phyloP scores from a whole-genome alignment of 2,113 vertebrate genomes.

The Isichthys henryi region DNA sequence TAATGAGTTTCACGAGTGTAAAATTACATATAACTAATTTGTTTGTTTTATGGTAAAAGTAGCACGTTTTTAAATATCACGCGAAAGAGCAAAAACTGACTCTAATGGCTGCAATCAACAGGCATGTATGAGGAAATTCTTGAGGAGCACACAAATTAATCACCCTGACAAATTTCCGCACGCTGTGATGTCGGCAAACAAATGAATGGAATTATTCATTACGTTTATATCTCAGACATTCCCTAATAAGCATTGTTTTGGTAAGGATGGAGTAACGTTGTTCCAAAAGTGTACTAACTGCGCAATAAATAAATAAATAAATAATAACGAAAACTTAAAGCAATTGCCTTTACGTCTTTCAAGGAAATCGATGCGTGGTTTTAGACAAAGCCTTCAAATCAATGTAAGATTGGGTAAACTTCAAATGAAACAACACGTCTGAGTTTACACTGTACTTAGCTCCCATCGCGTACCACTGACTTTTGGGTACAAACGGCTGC shows the following conservation, averaged over 20 bases:
- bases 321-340: not conserved
- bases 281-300: slow-evolving; percentile 15
- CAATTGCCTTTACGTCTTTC: not conserved
- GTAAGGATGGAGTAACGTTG: slow-evolving; percentile 58
- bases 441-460: not conserved
- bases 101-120: slow-evolving; percentile 65
- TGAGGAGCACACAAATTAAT: slow-evolving; percentile 62
- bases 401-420: slow-evolving; percentile 22
- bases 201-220: slow-evolving; percentile 69
- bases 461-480: not conserved
- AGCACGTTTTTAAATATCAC: slow-evolving; percentile 35
- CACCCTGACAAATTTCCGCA: slow-evolving; percentile 54
- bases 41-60: slow-evolving; percentile 40
- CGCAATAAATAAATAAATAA: not conserved
- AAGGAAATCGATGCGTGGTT: not conserved
- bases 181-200: slow-evolving; percentile 61
- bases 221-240: slow-evolving; percentile 58
- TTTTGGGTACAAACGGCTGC: not conserved
- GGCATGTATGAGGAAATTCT: slow-evolving; percentile 63
- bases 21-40: slow-evolving; percentile 20
- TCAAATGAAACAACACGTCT: not conserved
- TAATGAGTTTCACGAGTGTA: not conserved
- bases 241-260: slow-evolving; percentile 67
- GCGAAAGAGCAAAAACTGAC: slow-evolving; percentile 61
- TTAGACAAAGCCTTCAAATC: not conserved